Base-by-base conservation (phyloP, 2,888 invertebrate genomes). In the Hyalella azteca region DNA sequence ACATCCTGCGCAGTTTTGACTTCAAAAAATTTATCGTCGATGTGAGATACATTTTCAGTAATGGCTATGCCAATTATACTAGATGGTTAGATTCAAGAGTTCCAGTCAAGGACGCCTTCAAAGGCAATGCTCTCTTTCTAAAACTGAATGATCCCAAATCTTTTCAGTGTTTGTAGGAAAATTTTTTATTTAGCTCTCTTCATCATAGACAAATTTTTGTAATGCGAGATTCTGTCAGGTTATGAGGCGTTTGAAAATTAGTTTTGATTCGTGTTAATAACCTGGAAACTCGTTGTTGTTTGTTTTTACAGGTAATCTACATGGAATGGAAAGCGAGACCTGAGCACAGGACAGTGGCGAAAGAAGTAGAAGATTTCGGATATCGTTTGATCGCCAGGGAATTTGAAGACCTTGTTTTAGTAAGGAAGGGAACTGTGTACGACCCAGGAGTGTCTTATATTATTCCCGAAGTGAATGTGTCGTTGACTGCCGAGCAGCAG, bases 311-410 rank as follows among this genome's bases (percentile, higher is more conserved):
- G 82, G 82, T 82, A 13, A 11, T 82, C 36, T 82, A 36, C 48
- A 13, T 82, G 73, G 82, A 82, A 45, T 82, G 82, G 82, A 82
- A 82, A 60, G 26, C 32, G 22, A 2, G 4, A 29, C 4, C 29
- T 11, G 73, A 81, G 19, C 11, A 75, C 48, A 60, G 78, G 13
- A 41, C 19, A 19, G 73, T 81, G 29, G 49, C 75, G 19, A 15
- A 19, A 39, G 29, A 79, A 26, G 19, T 81, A n/a, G 54, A 41
- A 15, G 22, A 26, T 40, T 48, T 59, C 29, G 81, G 81, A 4
- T 81, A 75, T 73, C 39, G 41, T 13, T 59, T 78, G 59, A 54
- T 59, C 22, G 77, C 77, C 54, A 79, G 81, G 59, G 0, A n/a
- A 0, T 19, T 2, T 0, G 81, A 82, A 66, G 81, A 82, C 45